phyloP scores from a whole-genome alignment of 1,140 invertebrate species.

The Zelostemma sp. region DNA sequence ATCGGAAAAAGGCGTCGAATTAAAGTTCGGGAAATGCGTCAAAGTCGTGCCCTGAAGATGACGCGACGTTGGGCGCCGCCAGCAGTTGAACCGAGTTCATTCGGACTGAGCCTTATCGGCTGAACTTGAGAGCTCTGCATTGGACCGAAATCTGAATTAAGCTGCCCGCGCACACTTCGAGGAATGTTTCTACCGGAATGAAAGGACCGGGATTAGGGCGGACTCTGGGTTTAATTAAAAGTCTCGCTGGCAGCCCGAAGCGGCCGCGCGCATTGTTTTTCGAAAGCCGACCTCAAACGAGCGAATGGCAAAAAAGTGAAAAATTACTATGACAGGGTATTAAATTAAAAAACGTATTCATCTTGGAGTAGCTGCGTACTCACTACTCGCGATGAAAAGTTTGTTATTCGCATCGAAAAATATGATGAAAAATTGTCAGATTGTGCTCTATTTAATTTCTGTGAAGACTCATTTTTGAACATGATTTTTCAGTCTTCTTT shows the following conservation, averaged over 20 bases:
- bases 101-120: slow-evolving; percentile 21
- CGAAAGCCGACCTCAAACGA: slow-evolving; percentile 16
- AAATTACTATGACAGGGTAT: neutral
- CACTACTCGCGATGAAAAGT: too few relatives aligned
- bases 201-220: slow-evolving; percentile 37
- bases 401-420: too few relatives aligned
- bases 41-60: neutral
- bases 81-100: slow-evolving; percentile 17
- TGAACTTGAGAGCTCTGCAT: slow-evolving; percentile 26
- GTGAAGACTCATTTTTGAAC: too few relatives aligned
- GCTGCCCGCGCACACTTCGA: slow-evolving; percentile 33
- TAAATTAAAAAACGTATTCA: neutral
- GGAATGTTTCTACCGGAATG: slow-evolving; percentile 32
- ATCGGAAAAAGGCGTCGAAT: neutral
- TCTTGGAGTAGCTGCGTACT: too few relatives aligned
- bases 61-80: neutral
- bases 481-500: too few relatives aligned
- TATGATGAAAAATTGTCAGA: too few relatives aligned
- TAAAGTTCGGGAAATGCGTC: neutral
- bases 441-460: too few relatives aligned
- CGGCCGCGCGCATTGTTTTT: slow-evolving; percentile 26
- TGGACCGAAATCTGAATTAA: slow-evolving; percentile 32
- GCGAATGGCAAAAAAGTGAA: slow-evolving; percentile 8
- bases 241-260: slow-evolving; percentile 22
- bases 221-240: slow-evolving; percentile 41